Evolutionary conservation across 1,140 invertebrate species (phyloP).

Genomic region (Ylistrum balloti): DNA sequence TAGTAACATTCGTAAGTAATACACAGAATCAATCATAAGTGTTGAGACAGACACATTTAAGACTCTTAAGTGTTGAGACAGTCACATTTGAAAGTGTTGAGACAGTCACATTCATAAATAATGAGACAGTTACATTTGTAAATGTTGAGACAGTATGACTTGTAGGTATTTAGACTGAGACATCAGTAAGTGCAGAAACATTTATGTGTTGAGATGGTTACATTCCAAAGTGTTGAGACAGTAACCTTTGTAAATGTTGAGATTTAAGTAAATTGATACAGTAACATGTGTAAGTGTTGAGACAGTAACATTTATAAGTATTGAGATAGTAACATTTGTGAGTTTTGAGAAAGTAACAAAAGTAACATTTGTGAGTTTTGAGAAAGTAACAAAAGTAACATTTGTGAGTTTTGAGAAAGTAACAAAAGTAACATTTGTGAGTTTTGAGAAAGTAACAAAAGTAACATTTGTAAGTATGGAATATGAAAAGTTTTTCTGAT

Average conservation of each 20-base stretch:
- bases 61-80: background rate
- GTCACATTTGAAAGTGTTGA: constrained; percentile 9
- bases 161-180: constrained; percentile 11
- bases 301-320: background rate
- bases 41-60: background rate
- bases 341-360: background rate
- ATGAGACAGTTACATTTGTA: background rate
- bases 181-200: background rate
- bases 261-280: constrained; percentile 13
- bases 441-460: constrained; percentile 15
- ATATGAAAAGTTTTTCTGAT: too few species aligned
- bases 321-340: background rate
- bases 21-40: background rate
- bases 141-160: background rate
- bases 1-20: constrained; percentile 70
- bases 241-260: background rate
- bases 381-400: background rate
- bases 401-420: background rate
- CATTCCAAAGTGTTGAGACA: background rate
- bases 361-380: constrained; percentile 2
- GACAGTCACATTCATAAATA: background rate
- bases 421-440: background rate
- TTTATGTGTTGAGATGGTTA: background rate
- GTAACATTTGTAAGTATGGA: constrained; percentile 16
- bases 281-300: constrained; percentile 12